These are phyloP conservation scores for Drosophila carrolli DNA, from an alignment of 1,140 invertebrate genomes.

Conservation along the genomic window DNA sequence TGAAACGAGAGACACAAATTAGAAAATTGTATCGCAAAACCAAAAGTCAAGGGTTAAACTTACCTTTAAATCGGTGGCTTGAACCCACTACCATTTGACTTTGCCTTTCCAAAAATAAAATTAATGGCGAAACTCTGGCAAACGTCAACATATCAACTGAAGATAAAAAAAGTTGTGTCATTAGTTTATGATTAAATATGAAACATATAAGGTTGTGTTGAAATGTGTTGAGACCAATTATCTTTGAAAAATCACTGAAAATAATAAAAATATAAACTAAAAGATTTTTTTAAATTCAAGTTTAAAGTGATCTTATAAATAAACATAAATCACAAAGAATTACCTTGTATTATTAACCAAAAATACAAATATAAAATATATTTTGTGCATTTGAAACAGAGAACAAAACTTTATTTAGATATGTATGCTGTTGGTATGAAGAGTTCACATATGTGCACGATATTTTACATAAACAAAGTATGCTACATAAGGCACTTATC, in stretches of 20 bases:
- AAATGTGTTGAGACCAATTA: background rate
- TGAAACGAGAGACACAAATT: slow-evolving; percentile 19
- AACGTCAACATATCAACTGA: slow-evolving; percentile 51
- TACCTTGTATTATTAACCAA: slow-evolving; percentile 11
- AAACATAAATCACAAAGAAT: background rate
- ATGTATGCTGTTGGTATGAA: slow-evolving; percentile 39
- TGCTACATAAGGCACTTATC: slow-evolving; percentile 42
- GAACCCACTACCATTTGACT: slow-evolving; percentile 27
- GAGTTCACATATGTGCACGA: slow-evolving; percentile 36
- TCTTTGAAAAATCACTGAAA: background rate
- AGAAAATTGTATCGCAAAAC: background rate
- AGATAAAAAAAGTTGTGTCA: background rate
- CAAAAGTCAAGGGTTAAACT: background rate
- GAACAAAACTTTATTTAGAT: slow-evolving; percentile 81
- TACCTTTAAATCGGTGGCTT: slow-evolving; percentile 42
- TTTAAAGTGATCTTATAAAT: background rate
- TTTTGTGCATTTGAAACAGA: slow-evolving; percentile 71
- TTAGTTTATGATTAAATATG: background rate
- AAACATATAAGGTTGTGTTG: background rate
- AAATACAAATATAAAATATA: slow-evolving; percentile 4
- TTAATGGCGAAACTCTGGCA: slow-evolving; percentile 27
- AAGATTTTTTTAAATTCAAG: background rate
- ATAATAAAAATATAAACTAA: slow-evolving; percentile 1
- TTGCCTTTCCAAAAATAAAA: slow-evolving; percentile 23
- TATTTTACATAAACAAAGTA: slow-evolving; percentile 63